These are phyloP conservation scores for Barbus barbus DNA, from an alignment of 2,113 vertebrate species.

Conservation along the genomic window DNA sequence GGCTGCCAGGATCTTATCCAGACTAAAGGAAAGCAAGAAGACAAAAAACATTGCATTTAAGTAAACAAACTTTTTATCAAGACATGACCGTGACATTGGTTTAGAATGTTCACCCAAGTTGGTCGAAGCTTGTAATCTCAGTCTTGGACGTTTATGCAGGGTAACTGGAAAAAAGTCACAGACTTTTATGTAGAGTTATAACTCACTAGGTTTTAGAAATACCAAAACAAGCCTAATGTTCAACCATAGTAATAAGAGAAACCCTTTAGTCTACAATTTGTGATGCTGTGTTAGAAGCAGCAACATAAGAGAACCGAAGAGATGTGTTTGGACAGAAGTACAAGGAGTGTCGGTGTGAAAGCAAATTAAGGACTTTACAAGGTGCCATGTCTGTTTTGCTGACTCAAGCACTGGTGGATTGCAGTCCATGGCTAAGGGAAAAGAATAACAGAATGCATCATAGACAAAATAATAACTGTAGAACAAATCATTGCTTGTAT, in stretches of 20 bases:
- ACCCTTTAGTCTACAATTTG: background rate
- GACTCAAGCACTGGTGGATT: slow-evolving; percentile 51
- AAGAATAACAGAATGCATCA: slow-evolving; percentile 29
- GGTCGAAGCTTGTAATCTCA: slow-evolving; percentile 5
- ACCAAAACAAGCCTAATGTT: background rate
- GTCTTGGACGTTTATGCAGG: background rate
- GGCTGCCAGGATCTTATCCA: slow-evolving; percentile 93
- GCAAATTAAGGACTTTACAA: slow-evolving; percentile 58
- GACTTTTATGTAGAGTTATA: background rate
- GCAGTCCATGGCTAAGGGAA: slow-evolving; percentile 46
- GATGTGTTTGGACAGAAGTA: slow-evolving; percentile 2
- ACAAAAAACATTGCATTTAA: slow-evolving; percentile 57
- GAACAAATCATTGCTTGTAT: slow-evolving; percentile 10
- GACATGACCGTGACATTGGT: slow-evolving; percentile 61
- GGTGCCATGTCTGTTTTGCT: slow-evolving; percentile 52
- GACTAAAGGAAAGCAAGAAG: slow-evolving; percentile 67
- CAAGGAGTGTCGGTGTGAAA: slow-evolving; percentile 43
- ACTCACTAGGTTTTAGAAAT: background rate
- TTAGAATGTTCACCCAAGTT: slow-evolving; percentile 52
- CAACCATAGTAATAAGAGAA: background rate
- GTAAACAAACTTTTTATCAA: slow-evolving; percentile 71
- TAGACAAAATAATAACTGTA: slow-evolving; percentile 30
- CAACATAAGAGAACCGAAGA: background rate
- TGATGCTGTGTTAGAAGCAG: background rate
- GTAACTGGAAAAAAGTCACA: background rate